phyloP scores from a whole-genome alignment of 2,888 invertebrate species.

The Archaeoteleia sp. region DNA sequence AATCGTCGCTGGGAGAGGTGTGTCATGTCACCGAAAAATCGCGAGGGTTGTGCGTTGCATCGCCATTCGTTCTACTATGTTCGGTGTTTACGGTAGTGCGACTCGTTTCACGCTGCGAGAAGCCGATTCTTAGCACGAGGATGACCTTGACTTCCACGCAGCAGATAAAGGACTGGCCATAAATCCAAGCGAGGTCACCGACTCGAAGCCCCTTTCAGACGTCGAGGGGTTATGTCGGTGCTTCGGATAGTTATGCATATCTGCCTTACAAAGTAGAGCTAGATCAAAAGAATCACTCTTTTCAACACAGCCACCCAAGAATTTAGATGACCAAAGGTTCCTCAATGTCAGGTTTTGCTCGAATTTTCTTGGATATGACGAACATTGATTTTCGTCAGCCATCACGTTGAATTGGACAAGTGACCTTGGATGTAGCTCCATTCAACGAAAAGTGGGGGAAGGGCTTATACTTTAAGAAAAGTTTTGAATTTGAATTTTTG shows the following conservation, averaged over 20 bases:
- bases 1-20: slow-evolving; percentile 25
- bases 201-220: slow-evolving; percentile 57
- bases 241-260: slow-evolving; percentile 61
- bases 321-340: slow-evolving; percentile 31
- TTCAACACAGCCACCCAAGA: slow-evolving; percentile 48
- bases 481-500: too few relatives aligned
- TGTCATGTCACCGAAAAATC: slow-evolving; percentile 43
- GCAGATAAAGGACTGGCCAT: slow-evolving; percentile 66
- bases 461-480: too few relatives aligned
- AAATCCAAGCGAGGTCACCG: slow-evolving; percentile 70
- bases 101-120: slow-evolving; percentile 65
- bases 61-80: slow-evolving; percentile 58
- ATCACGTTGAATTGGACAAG: slow-evolving; percentile 16
- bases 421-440: too few relatives aligned
- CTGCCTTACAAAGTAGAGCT: slow-evolving; percentile 53
- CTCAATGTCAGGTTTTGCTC: slow-evolving; percentile 28
- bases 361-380: slow-evolving; percentile 37
- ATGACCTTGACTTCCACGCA: slow-evolving; percentile 68
- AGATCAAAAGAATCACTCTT: slow-evolving; percentile 56
- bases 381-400: slow-evolving; percentile 16
- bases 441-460: too few relatives aligned
- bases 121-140: slow-evolving; percentile 62
- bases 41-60: slow-evolving; percentile 38
- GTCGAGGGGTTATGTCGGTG: slow-evolving; percentile 44
- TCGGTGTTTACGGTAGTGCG: slow-evolving; percentile 67